Percentiles rank a stretch among this genome's conserved stretches.
Conservation (phyloP, 2,797 vertebrate genomes). For the Chrysocyon brachyurus region DNA sequence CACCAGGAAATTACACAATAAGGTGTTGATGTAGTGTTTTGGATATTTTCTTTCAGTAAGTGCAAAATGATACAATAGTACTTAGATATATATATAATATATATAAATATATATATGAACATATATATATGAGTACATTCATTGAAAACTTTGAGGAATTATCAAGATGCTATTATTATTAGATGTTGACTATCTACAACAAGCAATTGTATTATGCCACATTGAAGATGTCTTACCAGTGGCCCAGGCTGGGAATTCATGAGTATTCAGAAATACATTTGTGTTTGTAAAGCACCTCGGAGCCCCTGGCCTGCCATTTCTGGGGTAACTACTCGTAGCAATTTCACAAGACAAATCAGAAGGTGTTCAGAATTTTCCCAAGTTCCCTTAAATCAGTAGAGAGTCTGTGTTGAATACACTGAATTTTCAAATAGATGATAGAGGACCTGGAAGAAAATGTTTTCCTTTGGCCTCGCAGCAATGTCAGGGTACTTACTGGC, state of each 20-base stretch:
- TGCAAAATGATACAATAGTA: background rate
- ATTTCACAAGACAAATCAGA: conserved; percentile 54
- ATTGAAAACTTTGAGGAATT: no score
- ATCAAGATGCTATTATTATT: no score
- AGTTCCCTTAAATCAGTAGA: background rate
- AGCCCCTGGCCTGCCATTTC: background rate
- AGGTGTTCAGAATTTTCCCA: conserved; percentile 34
- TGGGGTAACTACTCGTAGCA: background rate
- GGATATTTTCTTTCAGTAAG: conserved; percentile 51
- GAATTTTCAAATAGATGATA: background rate
- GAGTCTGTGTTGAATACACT: background rate
- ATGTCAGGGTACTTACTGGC: background rate
- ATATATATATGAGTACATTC: no score
- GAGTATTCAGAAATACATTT: background rate
- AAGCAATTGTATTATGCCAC: background rate
- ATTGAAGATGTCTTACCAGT: background rate
- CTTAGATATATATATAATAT: background rate
- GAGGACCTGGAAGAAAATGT: background rate
- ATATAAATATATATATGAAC: no score
- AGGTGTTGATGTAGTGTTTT: background rate
- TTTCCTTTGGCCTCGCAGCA: background rate
- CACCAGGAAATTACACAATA: background rate
- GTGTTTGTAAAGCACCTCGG: conserved; percentile 5
- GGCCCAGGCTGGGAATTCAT: background rate
- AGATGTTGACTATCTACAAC: background rate